Conservation (phyloP, 2,888 invertebrate genomes). For the Lymantria monacha region DNA sequence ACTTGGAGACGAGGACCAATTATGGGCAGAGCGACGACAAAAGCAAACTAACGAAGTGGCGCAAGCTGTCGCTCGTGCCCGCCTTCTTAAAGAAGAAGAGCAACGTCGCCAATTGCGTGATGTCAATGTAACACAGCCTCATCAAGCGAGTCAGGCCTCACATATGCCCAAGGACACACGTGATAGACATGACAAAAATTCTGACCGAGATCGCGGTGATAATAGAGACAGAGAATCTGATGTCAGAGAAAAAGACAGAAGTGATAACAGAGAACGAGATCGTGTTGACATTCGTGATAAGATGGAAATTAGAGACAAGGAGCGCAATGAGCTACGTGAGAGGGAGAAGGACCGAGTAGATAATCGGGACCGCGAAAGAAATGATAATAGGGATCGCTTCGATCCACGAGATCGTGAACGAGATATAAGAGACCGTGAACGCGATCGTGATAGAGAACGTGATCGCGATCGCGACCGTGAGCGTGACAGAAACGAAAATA, state of each 20-base stretch:
- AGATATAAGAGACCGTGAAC: conserved; percentile 41
- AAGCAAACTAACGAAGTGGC: conserved; percentile 88
- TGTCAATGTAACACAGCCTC: conserved; percentile 49
- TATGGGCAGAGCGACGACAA: conserved; percentile 87
- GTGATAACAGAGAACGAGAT: conserved; percentile 49
- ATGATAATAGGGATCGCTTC: conserved; percentile 58
- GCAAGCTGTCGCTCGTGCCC: conserved; percentile 90
- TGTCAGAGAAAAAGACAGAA: conserved; percentile 47
- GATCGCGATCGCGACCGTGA: conserved; percentile 39
- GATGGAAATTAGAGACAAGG: conserved; percentile 64
- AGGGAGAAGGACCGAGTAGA: conserved; percentile 37
- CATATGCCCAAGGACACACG: conserved; percentile 46
- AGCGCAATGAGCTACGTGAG: conserved; percentile 42
- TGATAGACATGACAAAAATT: conserved; percentile 43
- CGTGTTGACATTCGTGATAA: conserved; percentile 42
- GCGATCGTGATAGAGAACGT: conserved; percentile 30
- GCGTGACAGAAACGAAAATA: conserved; percentile 32
- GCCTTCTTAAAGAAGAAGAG: conserved; percentile 93
- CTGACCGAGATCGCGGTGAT: conserved; percentile 55
- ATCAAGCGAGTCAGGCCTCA: conserved; percentile 8
- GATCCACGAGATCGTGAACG: conserved; percentile 40
- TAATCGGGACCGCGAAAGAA: conserved; percentile 55
- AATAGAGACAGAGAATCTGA: conserved; percentile 46
- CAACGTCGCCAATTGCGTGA: conserved; percentile 85
- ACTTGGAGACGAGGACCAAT: conserved; percentile 74